Conservation (phyloP, 2,797 vertebrate species). For the Malurus leucopterus region DNA sequence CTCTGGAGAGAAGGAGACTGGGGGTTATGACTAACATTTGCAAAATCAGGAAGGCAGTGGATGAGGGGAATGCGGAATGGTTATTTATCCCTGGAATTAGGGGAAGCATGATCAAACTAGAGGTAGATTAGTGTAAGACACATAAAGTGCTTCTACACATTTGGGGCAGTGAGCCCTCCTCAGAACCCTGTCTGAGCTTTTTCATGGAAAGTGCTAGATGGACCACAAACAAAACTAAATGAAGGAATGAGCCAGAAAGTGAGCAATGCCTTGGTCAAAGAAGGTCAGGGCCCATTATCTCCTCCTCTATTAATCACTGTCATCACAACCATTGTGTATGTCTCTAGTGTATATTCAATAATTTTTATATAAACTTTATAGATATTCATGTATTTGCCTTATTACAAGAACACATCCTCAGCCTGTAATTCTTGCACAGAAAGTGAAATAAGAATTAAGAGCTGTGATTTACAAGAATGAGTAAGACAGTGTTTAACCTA, state of each 20-base stretch:
- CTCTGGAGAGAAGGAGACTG: neutral
- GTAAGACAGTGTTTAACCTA: neutral
- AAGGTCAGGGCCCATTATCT: neutral
- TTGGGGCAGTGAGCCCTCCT: neutral
- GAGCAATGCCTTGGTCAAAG: neutral
- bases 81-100: neutral
- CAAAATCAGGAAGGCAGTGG: neutral
- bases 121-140: neutral
- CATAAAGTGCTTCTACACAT: neutral
- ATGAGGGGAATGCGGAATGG: neutral
- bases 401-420: neutral
- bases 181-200: neutral
- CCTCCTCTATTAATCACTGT: neutral
- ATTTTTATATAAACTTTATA: neutral
- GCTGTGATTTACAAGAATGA: constrained; percentile 3
- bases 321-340: accelerated
- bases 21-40: neutral
- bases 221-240: neutral
- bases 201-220: neutral
- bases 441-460: constrained; percentile 7
- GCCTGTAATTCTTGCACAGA: neutral
- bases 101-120: neutral
- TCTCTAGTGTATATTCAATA: neutral
- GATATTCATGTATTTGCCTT: neutral
- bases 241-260: neutral